These are phyloP conservation scores for Gymnorhina tibicen DNA, from an alignment of 2,113 vertebrate genomes.

Conservation along the genomic window DNA sequence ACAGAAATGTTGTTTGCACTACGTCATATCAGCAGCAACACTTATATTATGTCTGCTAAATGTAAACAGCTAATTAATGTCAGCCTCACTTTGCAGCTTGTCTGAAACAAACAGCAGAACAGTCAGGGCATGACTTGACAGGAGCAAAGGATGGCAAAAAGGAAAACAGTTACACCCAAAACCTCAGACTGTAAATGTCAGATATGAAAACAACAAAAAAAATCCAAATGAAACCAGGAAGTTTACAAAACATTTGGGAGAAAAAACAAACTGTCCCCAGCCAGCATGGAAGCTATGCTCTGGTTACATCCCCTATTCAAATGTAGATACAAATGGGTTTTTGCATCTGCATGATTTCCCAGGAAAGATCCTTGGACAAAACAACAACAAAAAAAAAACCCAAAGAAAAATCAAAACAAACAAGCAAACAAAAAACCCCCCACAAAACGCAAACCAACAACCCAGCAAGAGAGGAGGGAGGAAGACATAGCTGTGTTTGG, in stretches of 20 bases:
- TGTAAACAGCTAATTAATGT: conserved; percentile 4
- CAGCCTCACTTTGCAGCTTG: not conserved
- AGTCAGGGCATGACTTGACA: not conserved
- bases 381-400: not conserved
- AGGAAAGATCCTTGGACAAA: not conserved
- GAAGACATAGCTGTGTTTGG: not conserved
- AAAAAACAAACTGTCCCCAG: not conserved
- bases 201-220: not conserved
- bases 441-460: not conserved
- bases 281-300: not conserved
- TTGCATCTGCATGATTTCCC: not conserved
- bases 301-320: not conserved
- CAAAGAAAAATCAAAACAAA: not conserved
- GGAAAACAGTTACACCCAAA: not conserved
- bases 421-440: not conserved
- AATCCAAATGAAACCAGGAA: not conserved
- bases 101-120: conserved; percentile 10
- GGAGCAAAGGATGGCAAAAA: not conserved
- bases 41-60: not conserved
- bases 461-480: not conserved
- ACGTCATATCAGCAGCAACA: not conserved
- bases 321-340: not conserved
- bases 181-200: not conserved
- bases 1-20: not conserved
- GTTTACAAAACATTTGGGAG: not conserved